A percentile compares a stretch with the other conserved stretches of the same genome.
These are phyloP conservation scores for Chironomus tentans DNA, from an alignment of 2,888 invertebrate species.

Conservation along the genomic window DNA sequence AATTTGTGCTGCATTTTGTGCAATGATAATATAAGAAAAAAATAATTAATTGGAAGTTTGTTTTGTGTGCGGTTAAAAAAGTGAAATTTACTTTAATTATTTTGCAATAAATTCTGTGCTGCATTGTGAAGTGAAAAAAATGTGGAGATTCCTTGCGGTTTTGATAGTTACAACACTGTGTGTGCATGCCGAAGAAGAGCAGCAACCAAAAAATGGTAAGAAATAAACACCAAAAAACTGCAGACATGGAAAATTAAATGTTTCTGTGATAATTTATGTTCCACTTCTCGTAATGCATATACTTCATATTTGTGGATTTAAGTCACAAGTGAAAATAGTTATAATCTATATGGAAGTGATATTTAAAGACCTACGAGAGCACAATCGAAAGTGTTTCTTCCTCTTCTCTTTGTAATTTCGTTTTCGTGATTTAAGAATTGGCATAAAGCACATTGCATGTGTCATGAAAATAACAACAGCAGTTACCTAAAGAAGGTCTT, in stretches of 20 bases:
- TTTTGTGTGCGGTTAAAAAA: neutral
- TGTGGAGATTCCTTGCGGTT: slow-evolving; percentile 4
- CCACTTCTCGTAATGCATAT: neutral
- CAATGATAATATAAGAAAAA: neutral
- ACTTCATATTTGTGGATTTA: neutral
- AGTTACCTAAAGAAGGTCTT: no score
- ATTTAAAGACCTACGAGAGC: neutral
- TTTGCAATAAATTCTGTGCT: neutral
- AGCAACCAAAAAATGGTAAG: slow-evolving; percentile 11
- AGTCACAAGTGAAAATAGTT: no score
- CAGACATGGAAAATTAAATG: neutral
- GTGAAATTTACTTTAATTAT: neutral
- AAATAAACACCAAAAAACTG: neutral
- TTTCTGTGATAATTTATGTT: neutral
- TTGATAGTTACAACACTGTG: neutral
- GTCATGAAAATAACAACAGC: no score
- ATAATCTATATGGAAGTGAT: neutral
- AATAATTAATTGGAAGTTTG: neutral
- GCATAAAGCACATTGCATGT: no score
- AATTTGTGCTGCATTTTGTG: neutral
- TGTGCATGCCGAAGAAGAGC: slow-evolving; percentile 17
- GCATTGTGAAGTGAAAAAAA: neutral
- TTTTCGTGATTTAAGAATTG: no score
- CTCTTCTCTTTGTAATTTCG: no score
- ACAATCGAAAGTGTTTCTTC: no score